Evolutionary conservation across 2,888 invertebrate genomes (phyloP), one percentile per base, ranked within the genome.

Genomic region (Torymus texanus): DNA sequence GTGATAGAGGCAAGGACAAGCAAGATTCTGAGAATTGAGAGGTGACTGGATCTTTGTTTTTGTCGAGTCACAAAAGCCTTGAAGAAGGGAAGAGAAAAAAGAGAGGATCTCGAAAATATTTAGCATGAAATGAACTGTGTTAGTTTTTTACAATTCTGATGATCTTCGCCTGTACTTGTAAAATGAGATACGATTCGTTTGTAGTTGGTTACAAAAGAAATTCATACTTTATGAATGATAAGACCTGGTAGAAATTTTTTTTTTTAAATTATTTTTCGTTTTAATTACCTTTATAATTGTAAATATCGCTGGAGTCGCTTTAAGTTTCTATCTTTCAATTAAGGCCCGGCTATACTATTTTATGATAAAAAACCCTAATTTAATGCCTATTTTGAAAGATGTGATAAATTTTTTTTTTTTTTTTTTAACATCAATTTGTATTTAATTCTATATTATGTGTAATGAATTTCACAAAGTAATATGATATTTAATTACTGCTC

Each of bases 1-100:
- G 81, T 18, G 81, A 82, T 14, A 82, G 72, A 14, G 81, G 79
- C 4, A 85, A 83, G 63, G 83, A 84, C 41, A 84, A 82, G 59
- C 82, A 81, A 29, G 83, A 84, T 53, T 83, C 81, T 55, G 80
- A 80, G 50, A 81, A 81, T 56, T 82, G 75, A 79, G n/a, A 24
- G 53, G 65, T 53, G n/a, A 68, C 29, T 59, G 41, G 41, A 41
- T 41, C 41, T 41, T 41, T 4, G 41, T 4, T 41, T 41, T 4
- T 41, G 41, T 41, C 8, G 8, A 8, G 41, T 8, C 8, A 0
- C 41, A 41, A 41, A 41, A 41, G 41, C 1, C 41, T 41, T 41
- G 41, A 41, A 41, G 41, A 41, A 41, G 41, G 8, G 8, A 41
- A 41, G 55, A 55, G 11, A 53, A 51, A 58, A n/a, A 53, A 21